These are phyloP conservation scores for Dromiciops gliroides DNA, from an alignment of 2,113 vertebrate species.

Conservation along the genomic window DNA sequence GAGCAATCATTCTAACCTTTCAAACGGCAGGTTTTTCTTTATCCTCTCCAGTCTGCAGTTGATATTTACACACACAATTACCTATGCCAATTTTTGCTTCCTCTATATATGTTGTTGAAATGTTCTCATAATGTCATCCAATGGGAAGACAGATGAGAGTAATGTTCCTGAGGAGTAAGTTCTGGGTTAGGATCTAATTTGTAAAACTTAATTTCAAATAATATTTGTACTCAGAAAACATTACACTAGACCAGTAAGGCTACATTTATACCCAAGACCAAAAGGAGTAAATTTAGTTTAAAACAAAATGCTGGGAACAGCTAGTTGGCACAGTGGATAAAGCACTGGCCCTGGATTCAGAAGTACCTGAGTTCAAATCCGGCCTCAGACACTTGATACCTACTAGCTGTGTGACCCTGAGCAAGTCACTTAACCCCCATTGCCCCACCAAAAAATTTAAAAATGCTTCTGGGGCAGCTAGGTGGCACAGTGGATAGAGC, in stretches of 20 bases:
- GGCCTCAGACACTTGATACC: no score
- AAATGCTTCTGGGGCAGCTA: no score
- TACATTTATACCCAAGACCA: background rate
- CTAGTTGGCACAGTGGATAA: no score
- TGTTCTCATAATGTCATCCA: background rate
- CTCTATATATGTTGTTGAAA: constrained; percentile 32
- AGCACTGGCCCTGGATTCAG: no score
- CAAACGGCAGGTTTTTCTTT: background rate
- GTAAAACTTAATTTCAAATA: background rate
- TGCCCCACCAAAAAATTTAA: no score
- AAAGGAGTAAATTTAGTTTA: background rate
- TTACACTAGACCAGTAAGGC: background rate
- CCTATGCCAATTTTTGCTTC: constrained; percentile 16
- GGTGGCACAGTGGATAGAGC: no score
- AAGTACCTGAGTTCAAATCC: no score
- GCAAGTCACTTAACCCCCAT: no score
- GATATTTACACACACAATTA: constrained; percentile 14
- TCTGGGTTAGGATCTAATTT: background rate
- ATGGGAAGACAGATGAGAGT: background rate
- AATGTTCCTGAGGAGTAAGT: background rate
- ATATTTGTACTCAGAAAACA: background rate
- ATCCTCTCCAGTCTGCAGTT: constrained; percentile 35
- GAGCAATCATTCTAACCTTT: constrained; percentile 5
- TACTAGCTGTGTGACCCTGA: no score
- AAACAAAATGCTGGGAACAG: no score